Conservation (phyloP, 2,113 vertebrate genomes). For the Ancistrus triradiatus region DNA sequence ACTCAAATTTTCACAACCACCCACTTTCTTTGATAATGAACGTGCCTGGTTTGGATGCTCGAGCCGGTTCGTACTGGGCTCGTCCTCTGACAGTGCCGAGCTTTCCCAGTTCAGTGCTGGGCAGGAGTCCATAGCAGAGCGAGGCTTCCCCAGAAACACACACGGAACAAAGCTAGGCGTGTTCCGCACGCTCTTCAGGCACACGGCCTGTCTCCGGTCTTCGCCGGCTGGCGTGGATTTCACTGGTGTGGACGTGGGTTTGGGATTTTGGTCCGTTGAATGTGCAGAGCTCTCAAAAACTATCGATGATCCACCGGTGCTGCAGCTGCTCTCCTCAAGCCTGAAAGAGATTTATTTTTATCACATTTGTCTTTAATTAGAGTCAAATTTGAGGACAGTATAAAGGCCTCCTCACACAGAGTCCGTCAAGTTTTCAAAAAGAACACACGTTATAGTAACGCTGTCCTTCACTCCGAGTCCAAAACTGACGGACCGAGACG, state of each 20-base stretch:
- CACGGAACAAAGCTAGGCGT: conserved; percentile 68
- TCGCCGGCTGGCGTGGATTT: conserved; percentile 29
- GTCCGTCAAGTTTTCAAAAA: too few relatives aligned
- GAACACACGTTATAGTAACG: too few relatives aligned
- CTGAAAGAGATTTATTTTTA: conserved; percentile 1
- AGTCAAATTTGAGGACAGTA: too few relatives aligned
- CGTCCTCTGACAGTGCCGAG: conserved; percentile 54
- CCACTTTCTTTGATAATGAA: too few relatives aligned
- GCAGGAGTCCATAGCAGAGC: conserved; percentile 43
- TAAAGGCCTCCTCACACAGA: too few relatives aligned
- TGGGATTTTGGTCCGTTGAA: conserved; percentile 40
- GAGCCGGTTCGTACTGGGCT: conserved; percentile 47
- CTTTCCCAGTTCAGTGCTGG: conserved; percentile 54
- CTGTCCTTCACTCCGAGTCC: too few relatives aligned
- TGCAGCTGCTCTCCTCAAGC: conserved; percentile 56
- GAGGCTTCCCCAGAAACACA: conserved; percentile 61
- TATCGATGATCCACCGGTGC: conserved; percentile 71
- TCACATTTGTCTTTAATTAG: neutral
- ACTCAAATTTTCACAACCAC: too few relatives aligned
- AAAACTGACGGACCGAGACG: too few relatives aligned
- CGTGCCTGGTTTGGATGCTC: conserved; percentile 55
- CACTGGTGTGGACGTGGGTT: conserved; percentile 15
- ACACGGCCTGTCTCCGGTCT: conserved; percentile 48
- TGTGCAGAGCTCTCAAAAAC: conserved; percentile 77
- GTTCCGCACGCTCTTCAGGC: conserved; percentile 53